phyloP scores from a whole-genome alignment of 2,797 vertebrate genomes.

The Rallus crepitans region DNA sequence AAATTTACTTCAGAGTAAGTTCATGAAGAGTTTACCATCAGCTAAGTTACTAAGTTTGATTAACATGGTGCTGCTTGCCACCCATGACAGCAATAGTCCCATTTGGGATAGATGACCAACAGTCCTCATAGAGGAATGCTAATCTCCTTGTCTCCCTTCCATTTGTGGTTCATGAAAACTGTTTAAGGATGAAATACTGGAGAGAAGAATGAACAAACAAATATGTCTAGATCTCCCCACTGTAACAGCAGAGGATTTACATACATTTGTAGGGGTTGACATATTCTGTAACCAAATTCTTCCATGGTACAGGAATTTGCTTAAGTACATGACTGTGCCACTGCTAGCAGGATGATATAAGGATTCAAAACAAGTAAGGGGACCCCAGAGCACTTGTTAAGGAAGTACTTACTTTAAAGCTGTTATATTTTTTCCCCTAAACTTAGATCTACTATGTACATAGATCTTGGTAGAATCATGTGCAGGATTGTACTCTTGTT shows the following conservation, averaged over 20 bases:
- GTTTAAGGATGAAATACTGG: background rate
- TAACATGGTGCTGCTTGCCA: background rate
- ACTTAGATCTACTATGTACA: background rate
- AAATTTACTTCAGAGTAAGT: background rate
- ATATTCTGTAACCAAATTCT: background rate
- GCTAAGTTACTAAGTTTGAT: background rate
- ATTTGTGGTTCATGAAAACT: background rate
- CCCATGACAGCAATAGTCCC: background rate
- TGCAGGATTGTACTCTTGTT: background rate
- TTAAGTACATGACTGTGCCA: background rate
- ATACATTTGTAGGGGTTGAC: background rate
- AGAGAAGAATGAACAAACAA: background rate
- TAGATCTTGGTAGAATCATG: background rate
- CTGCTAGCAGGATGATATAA: background rate
- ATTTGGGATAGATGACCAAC: background rate
- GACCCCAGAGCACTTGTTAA: background rate
- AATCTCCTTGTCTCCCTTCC: background rate
- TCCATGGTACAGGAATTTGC: background rate
- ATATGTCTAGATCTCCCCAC: background rate
- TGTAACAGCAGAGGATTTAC: background rate
- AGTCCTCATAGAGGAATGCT: accelerated
- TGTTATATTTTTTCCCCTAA: background rate
- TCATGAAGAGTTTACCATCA: background rate
- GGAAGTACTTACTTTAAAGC: background rate
- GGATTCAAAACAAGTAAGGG: background rate